Conservation (phyloP, 1,140 invertebrate genomes). For the Eueides isabella region DNA sequence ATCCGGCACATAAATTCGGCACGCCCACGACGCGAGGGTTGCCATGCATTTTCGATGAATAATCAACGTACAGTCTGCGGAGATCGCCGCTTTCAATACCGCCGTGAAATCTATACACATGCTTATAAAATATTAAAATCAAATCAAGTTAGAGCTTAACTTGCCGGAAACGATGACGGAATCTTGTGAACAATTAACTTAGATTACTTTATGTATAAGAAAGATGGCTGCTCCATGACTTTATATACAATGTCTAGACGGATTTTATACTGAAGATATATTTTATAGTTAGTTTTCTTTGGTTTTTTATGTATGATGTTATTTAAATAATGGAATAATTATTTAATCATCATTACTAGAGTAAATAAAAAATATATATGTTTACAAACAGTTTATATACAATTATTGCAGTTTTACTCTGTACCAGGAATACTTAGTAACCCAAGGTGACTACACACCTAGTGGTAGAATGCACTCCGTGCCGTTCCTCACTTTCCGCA, state of each 20-base stretch:
- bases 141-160: background rate
- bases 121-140: slow-evolving; percentile 4
- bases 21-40: slow-evolving; percentile 36
- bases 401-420: no score
- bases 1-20: slow-evolving; percentile 52
- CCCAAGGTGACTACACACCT: no score
- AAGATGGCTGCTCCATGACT: background rate
- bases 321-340: no score
- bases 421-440: no score
- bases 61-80: background rate
- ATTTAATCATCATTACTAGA: no score
- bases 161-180: background rate
- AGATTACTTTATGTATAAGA: background rate
- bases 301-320: no score
- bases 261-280: background rate
- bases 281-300: background rate
- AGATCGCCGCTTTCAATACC: slow-evolving; percentile 7
- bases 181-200: slow-evolving; percentile 1
- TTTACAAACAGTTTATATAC: no score
- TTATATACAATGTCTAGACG: background rate
- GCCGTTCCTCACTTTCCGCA: no score
- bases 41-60: slow-evolving; percentile 27
- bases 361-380: no score
- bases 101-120: background rate
- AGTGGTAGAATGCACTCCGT: no score